phyloP scores from a whole-genome alignment of 2,797 vertebrate species.

The Mormyrus proboscirostris region DNA sequence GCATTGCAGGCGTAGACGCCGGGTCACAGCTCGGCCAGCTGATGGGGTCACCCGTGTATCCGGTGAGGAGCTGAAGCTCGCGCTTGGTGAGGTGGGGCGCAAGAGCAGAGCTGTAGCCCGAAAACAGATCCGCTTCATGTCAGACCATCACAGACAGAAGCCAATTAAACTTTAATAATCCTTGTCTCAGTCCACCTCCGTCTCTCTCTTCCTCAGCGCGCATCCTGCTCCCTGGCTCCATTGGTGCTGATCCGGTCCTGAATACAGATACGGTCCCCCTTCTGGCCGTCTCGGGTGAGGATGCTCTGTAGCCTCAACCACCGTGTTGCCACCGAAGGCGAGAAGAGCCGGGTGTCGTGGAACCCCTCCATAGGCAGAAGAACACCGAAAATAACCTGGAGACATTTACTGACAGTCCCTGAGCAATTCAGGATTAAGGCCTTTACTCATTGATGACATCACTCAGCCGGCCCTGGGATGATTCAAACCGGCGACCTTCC shows the following conservation, averaged over 20 bases:
- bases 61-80: background rate
- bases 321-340: background rate
- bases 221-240: background rate
- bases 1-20: background rate
- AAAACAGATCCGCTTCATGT: background rate
- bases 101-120: background rate
- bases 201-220: background rate
- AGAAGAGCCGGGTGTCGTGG: background rate
- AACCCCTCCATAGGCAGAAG: background rate
- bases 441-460: background rate
- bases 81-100: background rate
- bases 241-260: background rate
- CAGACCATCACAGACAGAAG: background rate
- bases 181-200: background rate
- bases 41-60: background rate
- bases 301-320: background rate
- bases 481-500: background rate
- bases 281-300: background rate
- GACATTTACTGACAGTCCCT: background rate
- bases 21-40: background rate
- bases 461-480: background rate
- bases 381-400: background rate
- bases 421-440: background rate
- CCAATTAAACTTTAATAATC: background rate
- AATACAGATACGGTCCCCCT: background rate